Evolutionary conservation across 2,113 vertebrate species (phyloP).

Genomic region (Tupaia tana): DNA sequence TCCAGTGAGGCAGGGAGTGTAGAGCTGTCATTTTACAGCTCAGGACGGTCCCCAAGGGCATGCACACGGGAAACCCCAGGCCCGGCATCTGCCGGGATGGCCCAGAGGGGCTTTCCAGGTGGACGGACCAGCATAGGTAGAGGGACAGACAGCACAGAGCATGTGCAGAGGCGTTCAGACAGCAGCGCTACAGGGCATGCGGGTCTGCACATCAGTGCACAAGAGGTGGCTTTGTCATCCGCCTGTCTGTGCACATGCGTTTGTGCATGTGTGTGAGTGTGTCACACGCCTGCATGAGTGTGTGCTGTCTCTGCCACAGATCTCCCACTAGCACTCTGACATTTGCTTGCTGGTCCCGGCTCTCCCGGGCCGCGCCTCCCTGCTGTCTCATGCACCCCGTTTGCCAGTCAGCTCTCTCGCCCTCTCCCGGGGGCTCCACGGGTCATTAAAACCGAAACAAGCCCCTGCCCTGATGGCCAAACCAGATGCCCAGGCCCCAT

Average conservation of each 20-base stretch:
- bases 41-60: too few species aligned
- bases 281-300: not conserved
- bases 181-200: not conserved
- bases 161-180: fast-evolving
- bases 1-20: not conserved
- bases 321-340: not conserved
- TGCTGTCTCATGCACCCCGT: not conserved
- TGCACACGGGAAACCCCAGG: not conserved
- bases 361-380: not conserved
- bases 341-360: slow-evolving; percentile 39
- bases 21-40: not conserved
- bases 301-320: not conserved
- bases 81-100: not conserved
- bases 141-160: fast-evolving
- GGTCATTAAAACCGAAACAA: slow-evolving; percentile 77
- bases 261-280: not conserved
- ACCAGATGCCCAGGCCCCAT: slow-evolving; percentile 76
- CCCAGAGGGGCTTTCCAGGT: not conserved
- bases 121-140: not conserved
- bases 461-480: slow-evolving; percentile 71
- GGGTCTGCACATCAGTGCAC: not conserved
- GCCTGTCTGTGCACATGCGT: not conserved
- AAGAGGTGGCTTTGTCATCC: not conserved
- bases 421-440: slow-evolving; percentile 60
- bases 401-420: slow-evolving; percentile 44